Evolutionary conservation across 2,113 vertebrate species (phyloP).

Genomic region (Struthidea cinerea): DNA sequence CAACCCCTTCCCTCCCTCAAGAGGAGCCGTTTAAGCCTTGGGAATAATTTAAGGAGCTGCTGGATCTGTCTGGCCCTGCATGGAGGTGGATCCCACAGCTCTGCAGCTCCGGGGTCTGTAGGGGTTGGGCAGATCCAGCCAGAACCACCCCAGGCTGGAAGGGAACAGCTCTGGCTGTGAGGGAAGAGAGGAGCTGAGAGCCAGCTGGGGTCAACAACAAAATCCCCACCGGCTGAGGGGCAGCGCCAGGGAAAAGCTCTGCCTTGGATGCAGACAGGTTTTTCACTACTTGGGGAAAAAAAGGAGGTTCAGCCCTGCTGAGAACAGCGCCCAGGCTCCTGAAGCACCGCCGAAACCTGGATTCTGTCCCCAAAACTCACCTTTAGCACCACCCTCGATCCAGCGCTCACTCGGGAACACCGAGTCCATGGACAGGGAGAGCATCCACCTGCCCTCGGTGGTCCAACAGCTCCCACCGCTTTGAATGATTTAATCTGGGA

Average conservation of each 20-base stretch:
- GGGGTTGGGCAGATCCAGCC: background rate
- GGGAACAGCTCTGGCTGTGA: background rate
- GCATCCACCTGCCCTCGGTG: background rate
- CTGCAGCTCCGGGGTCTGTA: too few relatives aligned
- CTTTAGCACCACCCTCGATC: background rate
- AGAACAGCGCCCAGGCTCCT: background rate
- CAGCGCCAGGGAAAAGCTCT: too few relatives aligned
- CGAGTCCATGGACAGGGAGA: rapidly evolving
- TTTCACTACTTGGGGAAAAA: background rate
- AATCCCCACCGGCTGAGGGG: rapidly evolving
- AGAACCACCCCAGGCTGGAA: background rate
- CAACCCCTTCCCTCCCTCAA: background rate
- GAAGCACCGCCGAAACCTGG: background rate
- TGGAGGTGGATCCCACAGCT: background rate
- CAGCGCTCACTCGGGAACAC: background rate
- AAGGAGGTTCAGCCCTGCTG: background rate
- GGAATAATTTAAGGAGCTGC: background rate
- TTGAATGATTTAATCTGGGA: background rate
- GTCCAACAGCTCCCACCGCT: background rate
- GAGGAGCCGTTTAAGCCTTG: background rate
- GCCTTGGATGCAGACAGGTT: background rate
- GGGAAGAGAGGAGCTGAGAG: background rate
- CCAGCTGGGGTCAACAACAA: too few relatives aligned
- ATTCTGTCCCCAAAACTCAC: background rate
- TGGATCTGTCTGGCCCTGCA: background rate